These are phyloP conservation scores for Platichthys flesus DNA, from an alignment of 2,113 vertebrate genomes.

Conservation along the genomic window DNA sequence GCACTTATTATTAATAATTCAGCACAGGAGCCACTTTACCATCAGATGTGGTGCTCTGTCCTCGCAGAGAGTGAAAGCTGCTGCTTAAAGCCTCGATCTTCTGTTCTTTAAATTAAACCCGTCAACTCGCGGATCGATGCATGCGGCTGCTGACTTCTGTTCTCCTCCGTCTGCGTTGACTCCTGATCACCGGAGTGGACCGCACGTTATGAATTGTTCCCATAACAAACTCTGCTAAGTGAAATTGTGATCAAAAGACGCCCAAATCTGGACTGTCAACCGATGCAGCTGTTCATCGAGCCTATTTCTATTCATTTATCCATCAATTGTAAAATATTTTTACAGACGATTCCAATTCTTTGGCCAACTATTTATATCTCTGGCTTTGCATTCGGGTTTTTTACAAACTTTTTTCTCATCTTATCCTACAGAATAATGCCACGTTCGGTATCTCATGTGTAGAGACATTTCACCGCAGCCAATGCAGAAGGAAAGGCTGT, in stretches of 20 bases:
- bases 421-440: too few species aligned
- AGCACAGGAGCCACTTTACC: slow-evolving; percentile 57
- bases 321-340: too few species aligned
- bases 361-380: too few species aligned
- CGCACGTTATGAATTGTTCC: slow-evolving; percentile 47
- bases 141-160: slow-evolving; percentile 1
- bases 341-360: too few species aligned
- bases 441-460: too few species aligned
- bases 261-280: slow-evolving; percentile 31
- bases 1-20: slow-evolving; percentile 73
- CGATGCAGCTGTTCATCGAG: neutral
- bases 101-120: slow-evolving; percentile 11
- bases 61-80: slow-evolving; percentile 24
- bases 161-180: slow-evolving; percentile 8
- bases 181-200: neutral
- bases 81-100: slow-evolving; percentile 31
- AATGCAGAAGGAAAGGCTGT: too few species aligned
- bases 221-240: neutral
- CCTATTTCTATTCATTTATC: too few species aligned
- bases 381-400: too few species aligned
- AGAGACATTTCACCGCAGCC: too few species aligned
- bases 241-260: slow-evolving; percentile 35
- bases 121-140: neutral
- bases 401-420: too few species aligned
- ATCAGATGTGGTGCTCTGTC: slow-evolving; percentile 46